Evolutionary conservation across 2,797 vertebrate species (phyloP), one percentile per base, ranked within the genome.

Genomic region (Staurois parvus): DNA sequence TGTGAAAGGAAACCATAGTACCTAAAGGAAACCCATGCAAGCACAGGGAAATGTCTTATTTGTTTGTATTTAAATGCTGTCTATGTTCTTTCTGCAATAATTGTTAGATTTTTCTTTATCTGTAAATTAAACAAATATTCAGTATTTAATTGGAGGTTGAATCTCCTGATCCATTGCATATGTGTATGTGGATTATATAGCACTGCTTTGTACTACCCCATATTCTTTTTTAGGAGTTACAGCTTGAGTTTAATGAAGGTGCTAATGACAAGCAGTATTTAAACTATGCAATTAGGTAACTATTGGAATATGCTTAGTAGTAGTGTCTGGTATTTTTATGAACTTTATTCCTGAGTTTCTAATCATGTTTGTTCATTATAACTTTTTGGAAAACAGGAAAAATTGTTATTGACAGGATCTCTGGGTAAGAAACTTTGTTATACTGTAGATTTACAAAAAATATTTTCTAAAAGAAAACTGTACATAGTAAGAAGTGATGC

Each of bases 201-300:
- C 89, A 75, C 72, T 74, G 88, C 34, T 42, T 34, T 66, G 76
- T 13, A 9, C 59, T 64, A 21, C 59, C 17, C 29, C 34, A 66
- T 26, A 74, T 82, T 74, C 70, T 74, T 56, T 32, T 68, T 42
- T 17, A 40, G 40, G 64, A 11, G 74, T 82, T 82, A 82, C 74
- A 29, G 70, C 56, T 52, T 70, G 26, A 66, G 64, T 59, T 62
- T 74, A 64, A 74, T 82, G 59, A 67, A 30, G 72, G n/a, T 11
- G 15, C 67, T 73, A 13, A 45, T 74, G 70, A 37, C 80, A 82
- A 82, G 37, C 34, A 15, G 52, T 6, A 82, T 82, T 74, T 82
- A 74, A 82, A 74, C 66, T n/a, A 74, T 82, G 72, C 59, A 21
- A 21, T 82, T 66, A 82, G 45, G 28, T 45, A 74, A 74, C 32